Evolutionary conservation across 2,797 vertebrate genomes (phyloP), one percentile per base, ranked within the genome.

Genomic region (Myiothlypis coronata): DNA sequence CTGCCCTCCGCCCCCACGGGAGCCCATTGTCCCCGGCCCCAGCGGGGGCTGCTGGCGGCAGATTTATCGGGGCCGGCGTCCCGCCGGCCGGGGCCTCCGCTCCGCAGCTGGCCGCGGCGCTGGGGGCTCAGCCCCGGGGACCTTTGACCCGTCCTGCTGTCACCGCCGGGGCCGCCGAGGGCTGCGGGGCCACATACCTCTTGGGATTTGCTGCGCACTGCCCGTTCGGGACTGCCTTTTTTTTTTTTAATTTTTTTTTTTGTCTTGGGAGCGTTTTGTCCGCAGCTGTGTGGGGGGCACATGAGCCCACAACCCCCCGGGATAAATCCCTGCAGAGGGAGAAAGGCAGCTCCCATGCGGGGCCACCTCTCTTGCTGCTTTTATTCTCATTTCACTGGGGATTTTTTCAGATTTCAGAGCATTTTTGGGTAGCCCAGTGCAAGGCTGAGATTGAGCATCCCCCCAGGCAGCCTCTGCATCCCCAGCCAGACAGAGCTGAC

Each of bases 141-240:
- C 98, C 98, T 98, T 97, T 98, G 97, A 97, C 98, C 98, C 94
- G 94, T 97, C 98, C 98, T 98, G 98, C 98, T 98, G 98, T 98
- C 98, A 97, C 97, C 90, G 96, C 96, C 96, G 97, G 97, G 97
- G 98, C 98, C 97, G 97, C 97, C 18, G 34, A 94, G 96, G 97
- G 97, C 97, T 89, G 94, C 91, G 97, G 96, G 96, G 94, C 97
- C 90, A 89, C 98, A 98, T 98, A 98, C 97, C 93, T 97, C 96
- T 94, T 78, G 50, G 97, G 98, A 98, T 98, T 98, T 98, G 93
- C 97, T 97, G 89, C 83, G 89, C 91, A 49, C 84, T 56, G 83
- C 74, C 83, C 91, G 68, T 63, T 96, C 14, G 52, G 61, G 44
- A 84, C 60, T 75, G 92, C 11, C 41, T 63, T 12, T 21, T 13